Conservation (phyloP, 1,140 invertebrate species). For the Dendrolimus kikuchii region DNA sequence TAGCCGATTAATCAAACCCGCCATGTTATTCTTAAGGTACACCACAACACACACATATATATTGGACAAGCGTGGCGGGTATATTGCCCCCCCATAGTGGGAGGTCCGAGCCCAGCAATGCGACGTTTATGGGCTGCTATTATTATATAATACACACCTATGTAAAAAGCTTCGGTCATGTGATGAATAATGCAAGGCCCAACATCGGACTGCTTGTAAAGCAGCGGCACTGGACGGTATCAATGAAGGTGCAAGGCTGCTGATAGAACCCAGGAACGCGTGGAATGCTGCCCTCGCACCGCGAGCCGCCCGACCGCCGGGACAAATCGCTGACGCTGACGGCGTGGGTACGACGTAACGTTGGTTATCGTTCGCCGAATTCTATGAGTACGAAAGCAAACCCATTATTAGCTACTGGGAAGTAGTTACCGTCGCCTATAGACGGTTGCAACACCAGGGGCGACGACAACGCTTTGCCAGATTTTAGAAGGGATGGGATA, state of each 20-base stretch:
- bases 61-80: no score
- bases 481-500: no score
- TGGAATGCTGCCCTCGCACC: conserved; percentile 88
- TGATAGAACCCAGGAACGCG: conserved; percentile 90
- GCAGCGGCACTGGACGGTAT: conserved; percentile 90
- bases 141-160: conserved; percentile 58
- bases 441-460: no score
- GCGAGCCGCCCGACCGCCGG: conserved; percentile 37
- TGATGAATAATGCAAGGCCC: conserved; percentile 90
- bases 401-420: neutral
- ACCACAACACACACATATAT: no score
- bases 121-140: no score
- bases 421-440: no score
- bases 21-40: no score
- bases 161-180: conserved; percentile 96
- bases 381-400: conserved; percentile 6
- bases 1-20: no score
- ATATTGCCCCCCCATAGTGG: no score
- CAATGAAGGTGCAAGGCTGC: conserved; percentile 92
- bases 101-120: no score
- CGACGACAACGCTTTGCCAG: no score
- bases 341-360: conserved; percentile 24
- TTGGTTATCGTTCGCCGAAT: conserved; percentile 17
- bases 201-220: conserved; percentile 94
- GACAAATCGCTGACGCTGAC: conserved; percentile 43